A percentile compares a stretch with the other conserved stretches of the same genome.
Conservation (phyloP, 92 coral and sea anemone genomes). For the Galaxea fascicularis region DNA sequence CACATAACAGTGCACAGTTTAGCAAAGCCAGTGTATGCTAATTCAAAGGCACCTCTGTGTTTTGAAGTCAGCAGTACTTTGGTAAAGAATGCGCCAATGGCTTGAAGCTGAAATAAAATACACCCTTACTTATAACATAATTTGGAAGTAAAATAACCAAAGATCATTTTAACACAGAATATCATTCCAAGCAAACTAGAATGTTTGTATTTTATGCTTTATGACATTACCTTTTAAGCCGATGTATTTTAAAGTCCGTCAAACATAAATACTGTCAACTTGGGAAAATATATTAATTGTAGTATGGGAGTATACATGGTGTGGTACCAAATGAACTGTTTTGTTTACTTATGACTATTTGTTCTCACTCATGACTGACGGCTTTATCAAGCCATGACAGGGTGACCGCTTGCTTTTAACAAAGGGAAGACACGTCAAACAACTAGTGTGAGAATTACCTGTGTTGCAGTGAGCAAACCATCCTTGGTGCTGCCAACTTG, state of each 20-base stretch:
- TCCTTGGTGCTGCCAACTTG: constrained; percentile 18
- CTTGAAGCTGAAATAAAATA: constrained; percentile 55
- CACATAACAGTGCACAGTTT: constrained; percentile 89
- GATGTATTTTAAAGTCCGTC: background rate
- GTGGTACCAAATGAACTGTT: too few species aligned
- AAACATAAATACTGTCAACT: background rate
- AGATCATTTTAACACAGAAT: background rate
- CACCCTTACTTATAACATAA: background rate
- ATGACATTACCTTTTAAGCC: too few species aligned
- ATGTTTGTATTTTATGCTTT: too few species aligned
- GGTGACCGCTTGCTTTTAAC: too few species aligned
- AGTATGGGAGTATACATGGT: too few species aligned
- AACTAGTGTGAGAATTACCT: constrained; percentile 44
- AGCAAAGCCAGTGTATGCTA: constrained; percentile 93
- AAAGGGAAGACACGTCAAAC: too few species aligned
- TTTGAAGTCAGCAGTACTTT: constrained; percentile 90
- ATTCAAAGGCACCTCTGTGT: constrained; percentile 97
- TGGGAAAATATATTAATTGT: too few species aligned
- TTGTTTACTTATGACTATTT: too few species aligned
- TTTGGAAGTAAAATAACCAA: background rate
- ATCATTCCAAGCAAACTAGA: background rate
- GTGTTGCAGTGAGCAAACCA: constrained; percentile 65
- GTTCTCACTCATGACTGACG: too few species aligned
- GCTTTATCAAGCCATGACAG: too few species aligned
- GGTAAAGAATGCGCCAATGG: constrained; percentile 88